Conservation (phyloP, 2,888 invertebrate genomes). For the Catocala nupta region DNA sequence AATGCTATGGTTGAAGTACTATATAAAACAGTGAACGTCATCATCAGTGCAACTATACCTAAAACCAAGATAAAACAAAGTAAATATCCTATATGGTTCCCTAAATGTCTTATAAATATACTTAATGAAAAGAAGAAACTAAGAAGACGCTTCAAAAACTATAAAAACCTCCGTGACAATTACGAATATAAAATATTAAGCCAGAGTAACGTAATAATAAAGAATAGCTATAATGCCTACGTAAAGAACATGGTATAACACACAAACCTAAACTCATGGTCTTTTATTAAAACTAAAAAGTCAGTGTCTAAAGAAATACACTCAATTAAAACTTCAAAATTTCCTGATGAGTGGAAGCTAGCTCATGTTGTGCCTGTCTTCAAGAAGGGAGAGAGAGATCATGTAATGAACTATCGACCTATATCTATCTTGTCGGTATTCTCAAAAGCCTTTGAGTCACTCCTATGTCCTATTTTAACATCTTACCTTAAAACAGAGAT, state of each 20-base stretch:
- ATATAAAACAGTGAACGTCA: not conserved
- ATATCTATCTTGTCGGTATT: constrained; percentile 7
- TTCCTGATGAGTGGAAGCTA: constrained; percentile 5
- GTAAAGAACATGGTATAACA: not conserved
- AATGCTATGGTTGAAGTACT: constrained; percentile 6
- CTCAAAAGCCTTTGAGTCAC: not conserved
- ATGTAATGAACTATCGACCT: constrained; percentile 9
- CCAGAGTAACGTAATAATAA: not conserved
- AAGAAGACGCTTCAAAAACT: constrained; percentile 5
- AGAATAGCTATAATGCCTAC: not conserved
- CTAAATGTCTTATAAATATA: too few relatives aligned
- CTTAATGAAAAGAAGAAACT: too few relatives aligned
- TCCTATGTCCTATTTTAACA: not conserved
- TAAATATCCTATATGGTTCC: not conserved
- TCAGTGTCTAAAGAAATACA: not conserved
- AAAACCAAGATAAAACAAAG: too few relatives aligned
- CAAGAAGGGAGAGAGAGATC: constrained; percentile 1
- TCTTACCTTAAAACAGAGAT: not conserved
- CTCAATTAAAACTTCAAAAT: constrained; percentile 9
- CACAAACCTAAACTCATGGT: constrained; percentile 1
- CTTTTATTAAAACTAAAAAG: not conserved
- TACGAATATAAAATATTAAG: constrained; percentile 5
- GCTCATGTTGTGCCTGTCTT: constrained; percentile 8
- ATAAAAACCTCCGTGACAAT: constrained; percentile 3
- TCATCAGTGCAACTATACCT: not conserved